A percentile compares a stretch with the other conserved stretches of the same genome.
Conservation (phyloP, 92 coral and sea anemone genomes). For the Actinostola sp. region DNA sequence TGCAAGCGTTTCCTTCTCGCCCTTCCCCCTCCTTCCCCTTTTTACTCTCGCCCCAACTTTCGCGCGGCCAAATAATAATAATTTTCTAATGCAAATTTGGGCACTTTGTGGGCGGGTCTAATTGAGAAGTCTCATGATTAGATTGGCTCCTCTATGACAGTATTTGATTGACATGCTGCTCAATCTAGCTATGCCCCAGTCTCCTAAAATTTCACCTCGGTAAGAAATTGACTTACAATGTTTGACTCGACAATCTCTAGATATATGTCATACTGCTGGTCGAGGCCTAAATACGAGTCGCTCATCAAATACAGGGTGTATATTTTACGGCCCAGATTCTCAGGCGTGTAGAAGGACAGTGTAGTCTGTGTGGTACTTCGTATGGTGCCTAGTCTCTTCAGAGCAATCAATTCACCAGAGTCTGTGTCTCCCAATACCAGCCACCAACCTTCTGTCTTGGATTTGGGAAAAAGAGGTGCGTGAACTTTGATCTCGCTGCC, state of each 20-base stretch:
- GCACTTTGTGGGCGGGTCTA: too few species aligned
- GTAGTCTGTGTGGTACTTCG: slow-evolving; percentile 69
- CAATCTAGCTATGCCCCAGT: too few species aligned
- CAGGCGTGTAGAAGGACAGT: slow-evolving; percentile 94
- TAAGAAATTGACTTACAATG: slow-evolving; percentile 83
- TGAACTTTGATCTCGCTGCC: slow-evolving; percentile 73
- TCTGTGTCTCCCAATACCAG: slow-evolving; percentile 91
- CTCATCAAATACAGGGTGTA: slow-evolving; percentile 88
- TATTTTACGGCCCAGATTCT: slow-evolving; percentile 79
- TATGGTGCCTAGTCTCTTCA: slow-evolving; percentile 84
- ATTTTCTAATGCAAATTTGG: too few species aligned
- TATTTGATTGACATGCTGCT: too few species aligned
- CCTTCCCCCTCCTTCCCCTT: too few species aligned
- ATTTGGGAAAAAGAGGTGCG: slow-evolving; percentile 94
- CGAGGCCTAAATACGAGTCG: slow-evolving; percentile 94
- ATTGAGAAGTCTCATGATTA: too few species aligned
- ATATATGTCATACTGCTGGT: slow-evolving; percentile 88
- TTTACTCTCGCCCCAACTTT: too few species aligned
- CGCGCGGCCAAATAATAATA: too few species aligned
- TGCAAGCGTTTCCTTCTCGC: too few species aligned
- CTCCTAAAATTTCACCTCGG: slow-evolving; percentile 61
- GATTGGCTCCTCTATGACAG: too few species aligned
- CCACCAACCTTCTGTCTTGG: slow-evolving; percentile 96
- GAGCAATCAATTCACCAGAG: slow-evolving; percentile 90
- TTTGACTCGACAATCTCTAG: slow-evolving; percentile 85